Conservation (phyloP, 2,797 vertebrate genomes). For the Sebastes iracundus region DNA sequence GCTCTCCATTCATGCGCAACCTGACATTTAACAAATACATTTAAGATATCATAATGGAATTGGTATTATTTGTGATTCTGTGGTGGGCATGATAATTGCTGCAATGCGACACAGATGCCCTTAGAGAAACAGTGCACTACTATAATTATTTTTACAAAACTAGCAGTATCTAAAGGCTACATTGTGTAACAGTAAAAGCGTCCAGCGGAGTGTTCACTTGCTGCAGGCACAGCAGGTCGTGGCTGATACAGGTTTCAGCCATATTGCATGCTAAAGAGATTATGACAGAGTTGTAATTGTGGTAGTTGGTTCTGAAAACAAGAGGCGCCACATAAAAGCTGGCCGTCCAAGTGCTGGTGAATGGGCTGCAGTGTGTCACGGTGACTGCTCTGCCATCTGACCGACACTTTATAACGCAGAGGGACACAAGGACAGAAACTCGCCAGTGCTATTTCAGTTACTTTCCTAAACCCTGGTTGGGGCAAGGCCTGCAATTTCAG, state of each 20-base stretch:
- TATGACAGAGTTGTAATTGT: constrained; percentile 76
- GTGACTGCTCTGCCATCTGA: constrained; percentile 71
- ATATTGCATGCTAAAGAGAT: constrained; percentile 74
- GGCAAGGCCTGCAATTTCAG: constrained; percentile 82
- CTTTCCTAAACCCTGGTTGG: constrained; percentile 70
- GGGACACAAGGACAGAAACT: constrained; percentile 72
- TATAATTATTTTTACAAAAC: background rate
- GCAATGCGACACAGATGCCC: background rate
- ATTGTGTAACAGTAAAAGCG: constrained; percentile 11
- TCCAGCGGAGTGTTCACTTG: constrained; percentile 22
- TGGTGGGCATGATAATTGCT: background rate
- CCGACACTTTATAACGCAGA: constrained; percentile 70
- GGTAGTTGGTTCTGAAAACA: constrained; percentile 75
- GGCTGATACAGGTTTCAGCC: constrained; percentile 52
- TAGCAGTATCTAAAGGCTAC: background rate
- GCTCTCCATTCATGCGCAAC: background rate
- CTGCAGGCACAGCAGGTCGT: constrained; percentile 31
- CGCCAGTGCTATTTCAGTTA: constrained; percentile 76
- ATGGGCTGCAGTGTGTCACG: constrained; percentile 61
- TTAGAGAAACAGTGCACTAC: background rate
- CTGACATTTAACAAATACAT: background rate
- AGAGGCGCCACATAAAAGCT: constrained; percentile 79
- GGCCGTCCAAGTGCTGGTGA: constrained; percentile 58
- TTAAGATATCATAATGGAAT: background rate
- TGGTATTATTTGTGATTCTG: background rate